Base-by-base conservation (phyloP, 2,113 vertebrate species). In the Capricornis sumatraensis region DNA sequence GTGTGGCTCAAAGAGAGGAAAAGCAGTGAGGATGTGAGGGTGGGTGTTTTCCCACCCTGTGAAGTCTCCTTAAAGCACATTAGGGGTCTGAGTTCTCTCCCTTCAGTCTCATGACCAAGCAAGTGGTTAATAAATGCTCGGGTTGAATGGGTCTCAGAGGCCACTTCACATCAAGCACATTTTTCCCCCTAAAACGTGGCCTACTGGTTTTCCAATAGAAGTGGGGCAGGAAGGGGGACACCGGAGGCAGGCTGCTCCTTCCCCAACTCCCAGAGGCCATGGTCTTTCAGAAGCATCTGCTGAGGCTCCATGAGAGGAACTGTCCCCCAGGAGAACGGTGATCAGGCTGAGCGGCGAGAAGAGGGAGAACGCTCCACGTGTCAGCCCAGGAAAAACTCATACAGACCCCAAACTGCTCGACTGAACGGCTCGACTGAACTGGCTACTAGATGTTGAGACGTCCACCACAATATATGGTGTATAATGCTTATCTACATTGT, bases 1-100 rank as follows among this genome's bases (percentile, higher is more conserved):
- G 95, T 55, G 86, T 45, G 91, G 78, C 47, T 79, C 95, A 97
- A 97, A 60, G 88, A 43, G 74, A 95, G 17, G 43, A 96, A 97
- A 91, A 5, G 91, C 76, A 76, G 94, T 25, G 92, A 81, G 95
- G 96, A 74, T 45, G 71, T 47, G 97, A 95, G 82, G 0, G 28
- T 4, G 91, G 83, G 87, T 14, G 79, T 79, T 28, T 91, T 58
- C 5, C 30, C 45, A 50, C 62, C 53, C 0, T 30, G 82, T 81
- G 19, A 50, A 14, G 17, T n/a, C 15, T 12, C 53, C 91, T 60
- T 7, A 50, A 79, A 52, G 45, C 30, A 55, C 45, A 25, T 19
- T 27, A 45, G 93, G 16, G 67, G 64, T 21, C 92, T 13, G n/a
- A 1, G 1, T 16, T 57, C 84, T 78, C 71, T 83, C 82, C 76